Conservation (phyloP, 2,888 invertebrate species). For the Therioaphis trifolii region DNA sequence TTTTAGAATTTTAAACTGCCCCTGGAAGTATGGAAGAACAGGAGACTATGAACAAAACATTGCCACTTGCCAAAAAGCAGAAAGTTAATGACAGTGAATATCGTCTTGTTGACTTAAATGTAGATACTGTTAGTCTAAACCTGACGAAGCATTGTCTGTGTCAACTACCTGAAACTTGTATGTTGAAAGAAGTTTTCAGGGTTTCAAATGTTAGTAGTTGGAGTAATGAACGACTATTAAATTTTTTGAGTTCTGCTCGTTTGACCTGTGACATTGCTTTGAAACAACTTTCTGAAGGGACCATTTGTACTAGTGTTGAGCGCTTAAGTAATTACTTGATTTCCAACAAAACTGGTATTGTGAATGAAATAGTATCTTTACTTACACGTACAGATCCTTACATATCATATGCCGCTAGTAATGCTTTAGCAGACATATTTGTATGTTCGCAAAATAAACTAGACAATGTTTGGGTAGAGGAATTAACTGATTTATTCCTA, state of each 20-base stretch:
- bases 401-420: slow-evolving; percentile 82
- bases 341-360: slow-evolving; percentile 83
- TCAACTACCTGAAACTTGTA: slow-evolving; percentile 68
- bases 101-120: slow-evolving; percentile 53
- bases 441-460: slow-evolving; percentile 85
- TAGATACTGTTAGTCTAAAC: slow-evolving; percentile 52
- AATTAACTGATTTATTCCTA: slow-evolving; percentile 71
- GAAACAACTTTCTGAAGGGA: slow-evolving; percentile 84
- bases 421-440: slow-evolving; percentile 84
- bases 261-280: slow-evolving; percentile 85
- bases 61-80: slow-evolving; percentile 60
- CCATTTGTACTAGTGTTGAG: slow-evolving; percentile 83
- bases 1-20: slow-evolving; percentile 61
- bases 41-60: slow-evolving; percentile 59
- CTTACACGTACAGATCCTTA: slow-evolving; percentile 83
- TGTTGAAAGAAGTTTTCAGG: slow-evolving; percentile 69
- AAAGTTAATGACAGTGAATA: slow-evolving; percentile 51
- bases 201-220: slow-evolving; percentile 72
- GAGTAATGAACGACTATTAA: slow-evolving; percentile 77
- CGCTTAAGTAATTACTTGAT: slow-evolving; percentile 84
- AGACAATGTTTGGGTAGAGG: slow-evolving; percentile 82
- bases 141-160: slow-evolving; percentile 62
- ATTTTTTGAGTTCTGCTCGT: slow-evolving; percentile 86
- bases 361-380: slow-evolving; percentile 84
- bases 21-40: slow-evolving; percentile 55